Percentiles rank a stretch among this genome's conserved stretches.
Evolutionary conservation across 2,888 invertebrate species (phyloP).

Genomic region (Epirrita christyi): DNA sequence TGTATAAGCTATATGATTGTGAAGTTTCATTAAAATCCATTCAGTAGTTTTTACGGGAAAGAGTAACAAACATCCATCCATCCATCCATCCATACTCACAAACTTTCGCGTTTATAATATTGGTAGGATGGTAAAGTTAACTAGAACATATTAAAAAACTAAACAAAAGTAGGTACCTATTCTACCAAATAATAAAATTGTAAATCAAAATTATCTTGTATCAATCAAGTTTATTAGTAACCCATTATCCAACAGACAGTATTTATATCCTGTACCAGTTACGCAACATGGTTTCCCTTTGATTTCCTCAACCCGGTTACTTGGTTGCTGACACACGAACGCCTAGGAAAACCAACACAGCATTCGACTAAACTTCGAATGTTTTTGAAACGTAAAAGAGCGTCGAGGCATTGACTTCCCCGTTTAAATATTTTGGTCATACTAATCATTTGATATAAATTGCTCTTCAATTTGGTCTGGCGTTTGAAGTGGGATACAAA

Average conservation of each 20-base stretch:
- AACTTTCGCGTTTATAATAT: no score
- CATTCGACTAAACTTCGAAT: conserved; percentile 8
- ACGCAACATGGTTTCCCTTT: conserved; percentile 30
- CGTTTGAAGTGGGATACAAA: no score
- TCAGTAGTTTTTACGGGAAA: no score
- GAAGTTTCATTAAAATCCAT: no score
- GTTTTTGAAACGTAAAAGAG: not conserved
- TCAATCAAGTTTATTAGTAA: conserved; percentile 29
- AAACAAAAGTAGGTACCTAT: no score
- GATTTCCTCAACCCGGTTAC: conserved; percentile 30
- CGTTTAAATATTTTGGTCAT: conserved; percentile 1
- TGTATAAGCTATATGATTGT: no score
- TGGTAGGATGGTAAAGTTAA: no score
- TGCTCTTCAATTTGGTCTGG: conserved; percentile 18
- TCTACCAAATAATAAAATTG: no score
- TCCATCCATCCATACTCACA: no score
- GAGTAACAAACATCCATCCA: no score
- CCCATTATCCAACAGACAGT: conserved; percentile 31
- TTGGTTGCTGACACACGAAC: conserved; percentile 27
- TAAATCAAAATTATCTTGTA: not conserved
- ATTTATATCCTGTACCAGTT: conserved; percentile 29
- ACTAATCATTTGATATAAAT: conserved; percentile 12
- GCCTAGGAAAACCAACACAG: conserved; percentile 27
- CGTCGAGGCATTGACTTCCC: not conserved
- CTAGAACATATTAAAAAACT: no score